Conservation (phyloP, 2,888 invertebrate species). For the Apamea anceps region DNA sequence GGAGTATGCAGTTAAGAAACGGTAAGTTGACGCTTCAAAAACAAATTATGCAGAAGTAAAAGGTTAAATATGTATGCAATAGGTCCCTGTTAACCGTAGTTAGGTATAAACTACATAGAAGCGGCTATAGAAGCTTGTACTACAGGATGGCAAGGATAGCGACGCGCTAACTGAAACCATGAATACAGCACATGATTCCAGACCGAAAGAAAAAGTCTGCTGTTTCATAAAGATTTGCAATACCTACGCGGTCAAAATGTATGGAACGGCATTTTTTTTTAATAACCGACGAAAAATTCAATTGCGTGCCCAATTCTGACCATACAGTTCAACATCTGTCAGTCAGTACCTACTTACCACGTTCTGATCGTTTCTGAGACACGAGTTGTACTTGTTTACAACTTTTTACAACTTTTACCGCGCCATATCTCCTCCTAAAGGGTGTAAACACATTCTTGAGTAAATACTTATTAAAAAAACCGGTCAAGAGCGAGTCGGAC, state of each 20-base stretch:
- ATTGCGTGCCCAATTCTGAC: not conserved
- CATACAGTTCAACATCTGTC: not conserved
- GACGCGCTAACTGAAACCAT: too few relatives aligned
- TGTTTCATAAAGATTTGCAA: too few relatives aligned
- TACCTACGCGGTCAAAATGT: too few relatives aligned
- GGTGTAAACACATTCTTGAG: constrained; percentile 41
- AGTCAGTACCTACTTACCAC: not conserved
- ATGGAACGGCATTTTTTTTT: too few relatives aligned
- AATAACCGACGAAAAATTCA: too few relatives aligned
- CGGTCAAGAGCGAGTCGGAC: too few relatives aligned
- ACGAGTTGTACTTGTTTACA: constrained; percentile 7
- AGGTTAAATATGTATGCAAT: not conserved
- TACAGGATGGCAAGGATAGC: too few relatives aligned
- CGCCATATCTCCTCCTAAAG: constrained; percentile 20
- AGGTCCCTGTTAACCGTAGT: not conserved
- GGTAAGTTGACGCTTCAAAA: constrained; percentile 67
- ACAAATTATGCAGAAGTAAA: not conserved
- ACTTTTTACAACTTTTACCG: constrained; percentile 21
- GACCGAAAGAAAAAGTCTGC: too few relatives aligned
- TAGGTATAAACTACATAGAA: too few relatives aligned
- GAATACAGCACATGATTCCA: too few relatives aligned
- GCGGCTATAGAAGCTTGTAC: too few relatives aligned
- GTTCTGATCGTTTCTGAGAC: not conserved
- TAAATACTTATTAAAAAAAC: constrained; percentile 46
- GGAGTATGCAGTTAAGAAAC: constrained; percentile 75